phyloP scores from a whole-genome alignment of 2,797 vertebrate species.

The Rhinogobio ventralis region DNA sequence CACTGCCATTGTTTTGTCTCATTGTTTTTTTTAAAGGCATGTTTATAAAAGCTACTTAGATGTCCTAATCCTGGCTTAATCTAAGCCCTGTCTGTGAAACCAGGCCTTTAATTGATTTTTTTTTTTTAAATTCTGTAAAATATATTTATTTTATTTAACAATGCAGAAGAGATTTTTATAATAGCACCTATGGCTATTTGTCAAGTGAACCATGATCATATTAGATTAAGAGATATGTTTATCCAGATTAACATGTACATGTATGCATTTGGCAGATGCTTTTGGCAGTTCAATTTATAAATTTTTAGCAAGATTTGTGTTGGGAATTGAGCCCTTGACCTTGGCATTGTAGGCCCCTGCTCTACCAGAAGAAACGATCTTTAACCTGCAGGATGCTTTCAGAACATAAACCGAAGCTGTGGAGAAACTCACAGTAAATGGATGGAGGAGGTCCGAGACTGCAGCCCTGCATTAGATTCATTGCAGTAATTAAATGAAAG shows the following conservation, averaged over 20 bases:
- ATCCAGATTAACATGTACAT: neutral
- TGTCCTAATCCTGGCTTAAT: too few species aligned
- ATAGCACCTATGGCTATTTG: neutral
- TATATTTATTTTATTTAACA: neutral
- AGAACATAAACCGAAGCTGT: neutral
- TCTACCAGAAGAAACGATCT: neutral
- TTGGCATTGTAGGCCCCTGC: neutral
- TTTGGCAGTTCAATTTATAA: neutral
- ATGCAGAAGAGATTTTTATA: neutral
- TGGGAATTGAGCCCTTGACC: neutral
- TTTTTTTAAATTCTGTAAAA: neutral
- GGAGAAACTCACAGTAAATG: constrained; percentile 56
- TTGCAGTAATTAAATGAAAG: constrained; percentile 75
- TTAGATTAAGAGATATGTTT: neutral
- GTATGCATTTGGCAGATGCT: neutral
- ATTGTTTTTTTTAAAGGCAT: too few species aligned
- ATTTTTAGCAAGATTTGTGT: neutral
- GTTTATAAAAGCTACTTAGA: too few species aligned
- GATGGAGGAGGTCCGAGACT: constrained; percentile 43
- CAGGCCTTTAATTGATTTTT: neutral
- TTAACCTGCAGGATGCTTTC: neutral
- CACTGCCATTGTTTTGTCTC: too few species aligned
- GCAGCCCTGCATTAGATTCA: constrained; percentile 69
- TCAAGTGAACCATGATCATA: neutral
- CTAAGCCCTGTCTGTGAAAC: too few species aligned